Conservation (phyloP, 2,113 vertebrate species). For the Pithys albifrons region DNA sequence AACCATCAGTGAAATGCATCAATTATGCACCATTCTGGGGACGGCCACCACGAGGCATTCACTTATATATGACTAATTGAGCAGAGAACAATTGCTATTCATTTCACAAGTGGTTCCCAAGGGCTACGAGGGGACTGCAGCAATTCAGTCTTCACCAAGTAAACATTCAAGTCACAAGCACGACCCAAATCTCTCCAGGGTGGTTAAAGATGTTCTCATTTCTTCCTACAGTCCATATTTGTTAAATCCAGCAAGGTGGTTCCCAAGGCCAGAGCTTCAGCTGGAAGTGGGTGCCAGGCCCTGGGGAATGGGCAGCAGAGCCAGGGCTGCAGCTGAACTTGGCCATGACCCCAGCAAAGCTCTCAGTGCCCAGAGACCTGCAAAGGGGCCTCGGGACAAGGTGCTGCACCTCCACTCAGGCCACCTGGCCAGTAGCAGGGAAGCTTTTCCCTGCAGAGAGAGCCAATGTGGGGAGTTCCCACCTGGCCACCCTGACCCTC, state of each 20-base stretch:
- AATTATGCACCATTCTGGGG: not conserved
- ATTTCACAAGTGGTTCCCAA: slow-evolving; percentile 42
- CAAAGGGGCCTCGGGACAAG: not conserved
- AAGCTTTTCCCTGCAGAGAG: not conserved
- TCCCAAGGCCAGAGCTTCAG: not conserved
- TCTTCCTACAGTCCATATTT: not conserved
- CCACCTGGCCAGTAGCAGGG: not conserved
- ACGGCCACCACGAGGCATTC: not conserved
- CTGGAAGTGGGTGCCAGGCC: not conserved
- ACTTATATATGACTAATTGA: slow-evolving; percentile 1
- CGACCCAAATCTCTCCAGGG: not conserved
- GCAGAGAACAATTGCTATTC: slow-evolving; percentile 40
- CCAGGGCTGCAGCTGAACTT: not conserved
- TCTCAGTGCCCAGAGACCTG: not conserved
- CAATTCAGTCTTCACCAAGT: slow-evolving; percentile 14
- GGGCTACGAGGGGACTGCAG: not conserved
- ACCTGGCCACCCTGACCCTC: not conserved
- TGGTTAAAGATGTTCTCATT: slow-evolving; percentile 4
- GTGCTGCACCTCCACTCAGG: not conserved
- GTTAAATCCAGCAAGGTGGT: not conserved
- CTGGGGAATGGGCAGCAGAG: not conserved
- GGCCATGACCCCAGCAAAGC: not conserved
- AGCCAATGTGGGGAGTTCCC: accelerated
- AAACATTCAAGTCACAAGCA: slow-evolving; percentile 29
- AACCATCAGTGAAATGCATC: not conserved